Percentiles rank a stretch among this genome's conserved stretches.
These are phyloP conservation scores for Isotomurus palustris DNA, from an alignment of 2,888 invertebrate species.

Conservation along the genomic window DNA sequence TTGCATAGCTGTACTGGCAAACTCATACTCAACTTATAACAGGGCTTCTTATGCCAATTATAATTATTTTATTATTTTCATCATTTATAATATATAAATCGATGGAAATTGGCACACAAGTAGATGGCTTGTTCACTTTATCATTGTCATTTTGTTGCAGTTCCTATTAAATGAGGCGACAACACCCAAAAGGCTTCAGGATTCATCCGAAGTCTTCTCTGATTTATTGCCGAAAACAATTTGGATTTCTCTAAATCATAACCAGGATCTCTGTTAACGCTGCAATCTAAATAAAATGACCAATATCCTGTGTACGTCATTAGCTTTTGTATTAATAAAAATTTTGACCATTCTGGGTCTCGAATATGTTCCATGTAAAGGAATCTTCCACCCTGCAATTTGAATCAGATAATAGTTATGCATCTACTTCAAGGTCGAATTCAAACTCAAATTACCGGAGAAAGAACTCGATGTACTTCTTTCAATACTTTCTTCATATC, in stretches of 20 bases:
- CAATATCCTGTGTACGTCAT: neutral
- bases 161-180: neutral
- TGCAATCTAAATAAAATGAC: neutral
- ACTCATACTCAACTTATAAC: too few relatives aligned
- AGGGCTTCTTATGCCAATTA: too few relatives aligned
- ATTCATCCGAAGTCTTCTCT: neutral
- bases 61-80: too few relatives aligned
- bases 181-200: neutral
- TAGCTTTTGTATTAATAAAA: neutral
- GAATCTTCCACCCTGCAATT: conserved; percentile 46
- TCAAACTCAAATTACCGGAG: conserved; percentile 42
- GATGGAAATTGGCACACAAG: too few relatives aligned
- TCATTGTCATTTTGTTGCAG: neutral
- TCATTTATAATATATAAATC: too few relatives aligned
- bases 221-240: neutral
- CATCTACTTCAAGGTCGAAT: neutral
- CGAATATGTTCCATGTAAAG: conserved; percentile 46
- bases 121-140: too few relatives aligned
- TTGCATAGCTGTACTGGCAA: too few relatives aligned
- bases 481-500: conserved; percentile 41
- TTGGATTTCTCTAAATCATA: neutral
- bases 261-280: neutral
- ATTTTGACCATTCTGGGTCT: neutral
- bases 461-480: conserved; percentile 47
- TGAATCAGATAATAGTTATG: neutral